Evolutionary conservation across 2,888 invertebrate species (phyloP).

Genomic region (Philonicus albiceps): DNA sequence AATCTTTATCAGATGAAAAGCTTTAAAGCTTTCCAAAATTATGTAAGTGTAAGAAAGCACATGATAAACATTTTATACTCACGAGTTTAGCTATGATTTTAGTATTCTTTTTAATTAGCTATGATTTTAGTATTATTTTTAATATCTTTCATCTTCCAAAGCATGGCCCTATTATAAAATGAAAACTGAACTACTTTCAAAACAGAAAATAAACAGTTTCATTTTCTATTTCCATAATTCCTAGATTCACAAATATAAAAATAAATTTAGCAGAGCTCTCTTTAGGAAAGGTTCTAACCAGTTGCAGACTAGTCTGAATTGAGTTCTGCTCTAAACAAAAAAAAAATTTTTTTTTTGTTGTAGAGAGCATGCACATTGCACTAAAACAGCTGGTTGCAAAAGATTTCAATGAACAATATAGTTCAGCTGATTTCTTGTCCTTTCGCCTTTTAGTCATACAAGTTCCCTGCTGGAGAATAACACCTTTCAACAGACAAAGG

Average conservation of each 20-base stretch:
- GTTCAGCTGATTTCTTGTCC: conserved; percentile 60
- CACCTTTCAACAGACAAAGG: conserved; percentile 55
- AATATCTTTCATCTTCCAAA: not conserved
- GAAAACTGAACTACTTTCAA: not conserved
- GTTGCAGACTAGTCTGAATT: conserved; percentile 66
- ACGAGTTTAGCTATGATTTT: not conserved
- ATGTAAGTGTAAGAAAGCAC: not conserved
- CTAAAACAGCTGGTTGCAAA: conserved; percentile 64
- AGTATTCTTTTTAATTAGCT: not conserved
- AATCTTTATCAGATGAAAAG: not conserved
- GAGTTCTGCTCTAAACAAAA: conserved; percentile 60
- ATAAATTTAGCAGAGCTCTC: not conserved
- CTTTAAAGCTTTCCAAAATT: not conserved
- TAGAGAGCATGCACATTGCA: conserved; percentile 63
- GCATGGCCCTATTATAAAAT: not conserved
- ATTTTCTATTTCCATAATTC: not conserved
- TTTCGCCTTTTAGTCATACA: conserved; percentile 62
- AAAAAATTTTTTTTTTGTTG: conserved; percentile 46
- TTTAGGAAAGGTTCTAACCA: conserved; percentile 51
- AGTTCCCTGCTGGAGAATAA: conserved; percentile 63
- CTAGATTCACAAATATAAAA: not conserved
- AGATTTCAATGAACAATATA: conserved; percentile 60
- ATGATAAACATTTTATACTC: not conserved
- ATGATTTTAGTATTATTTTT: no score
- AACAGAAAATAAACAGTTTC: not conserved